These are phyloP conservation scores for Premnoplex brunnescens DNA, from an alignment of 2,797 vertebrate species.

Conservation along the genomic window DNA sequence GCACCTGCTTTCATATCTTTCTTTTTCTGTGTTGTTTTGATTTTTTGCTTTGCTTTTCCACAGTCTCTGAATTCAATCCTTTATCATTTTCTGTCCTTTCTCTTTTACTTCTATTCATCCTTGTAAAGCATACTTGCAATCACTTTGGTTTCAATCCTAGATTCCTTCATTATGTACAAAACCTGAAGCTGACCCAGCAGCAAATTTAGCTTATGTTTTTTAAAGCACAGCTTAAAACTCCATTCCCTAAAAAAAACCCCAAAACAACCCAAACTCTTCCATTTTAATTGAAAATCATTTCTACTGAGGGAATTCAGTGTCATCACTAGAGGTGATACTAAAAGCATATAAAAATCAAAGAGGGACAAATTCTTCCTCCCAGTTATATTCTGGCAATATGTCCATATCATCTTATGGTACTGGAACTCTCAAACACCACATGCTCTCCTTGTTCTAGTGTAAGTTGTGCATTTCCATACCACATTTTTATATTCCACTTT, in stretches of 20 bases:
- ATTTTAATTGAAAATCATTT: background rate
- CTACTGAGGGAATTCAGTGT: background rate
- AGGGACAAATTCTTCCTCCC: background rate
- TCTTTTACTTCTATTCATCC: background rate
- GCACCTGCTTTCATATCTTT: background rate
- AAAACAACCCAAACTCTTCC: background rate
- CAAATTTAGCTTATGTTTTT: background rate
- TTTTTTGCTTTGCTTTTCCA: background rate
- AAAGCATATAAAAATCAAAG: background rate
- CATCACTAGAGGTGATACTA: background rate
- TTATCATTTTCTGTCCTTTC: background rate
- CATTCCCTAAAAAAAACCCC: background rate
- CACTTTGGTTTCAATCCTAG: background rate
- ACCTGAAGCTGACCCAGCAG: background rate
- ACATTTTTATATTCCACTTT: background rate
- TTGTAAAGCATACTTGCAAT: background rate
- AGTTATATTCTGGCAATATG: background rate
- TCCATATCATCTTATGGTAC: background rate
- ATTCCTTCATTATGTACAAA: background rate
- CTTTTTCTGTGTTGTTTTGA: background rate
- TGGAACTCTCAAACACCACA: background rate
- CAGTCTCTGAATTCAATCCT: background rate
- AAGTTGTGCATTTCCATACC: background rate
- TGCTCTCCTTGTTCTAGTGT: background rate
- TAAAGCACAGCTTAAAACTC: background rate